Evolutionary conservation across 2,113 vertebrate species (phyloP).

Genomic region (Bufo bufo): DNA sequence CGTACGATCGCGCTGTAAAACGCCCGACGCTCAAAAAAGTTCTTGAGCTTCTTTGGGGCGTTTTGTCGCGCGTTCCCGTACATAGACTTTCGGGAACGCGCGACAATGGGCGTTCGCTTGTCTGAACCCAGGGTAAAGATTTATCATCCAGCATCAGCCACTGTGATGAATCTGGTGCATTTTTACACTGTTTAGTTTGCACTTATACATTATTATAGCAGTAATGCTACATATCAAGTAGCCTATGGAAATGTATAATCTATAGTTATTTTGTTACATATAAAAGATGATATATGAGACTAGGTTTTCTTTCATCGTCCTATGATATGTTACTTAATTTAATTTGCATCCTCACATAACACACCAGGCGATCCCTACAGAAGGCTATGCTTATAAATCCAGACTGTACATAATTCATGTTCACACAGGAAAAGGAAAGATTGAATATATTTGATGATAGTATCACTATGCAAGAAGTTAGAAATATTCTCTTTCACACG

Average conservation of each 20-base stretch:
- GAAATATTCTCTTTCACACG: background rate
- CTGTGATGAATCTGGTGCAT: too few relatives aligned
- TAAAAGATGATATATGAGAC: background rate
- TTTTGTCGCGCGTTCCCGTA: too few relatives aligned
- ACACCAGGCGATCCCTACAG: background rate
- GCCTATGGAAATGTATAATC: background rate
- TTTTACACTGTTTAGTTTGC: background rate
- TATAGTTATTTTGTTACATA: background rate
- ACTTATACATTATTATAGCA: background rate
- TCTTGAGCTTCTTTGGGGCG: too few relatives aligned
- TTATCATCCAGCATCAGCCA: too few relatives aligned
- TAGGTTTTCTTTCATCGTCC: too few relatives aligned
- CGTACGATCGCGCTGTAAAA: too few relatives aligned
- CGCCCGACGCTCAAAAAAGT: too few relatives aligned
- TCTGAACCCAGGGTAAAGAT: too few relatives aligned
- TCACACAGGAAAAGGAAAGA: slow-evolving; percentile 21
- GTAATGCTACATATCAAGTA: too few relatives aligned
- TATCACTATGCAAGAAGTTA: background rate
- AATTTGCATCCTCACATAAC: background rate
- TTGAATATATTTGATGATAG: background rate
- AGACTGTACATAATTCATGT: slow-evolving; percentile 27
- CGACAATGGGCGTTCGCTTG: too few relatives aligned
- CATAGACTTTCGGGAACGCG: too few relatives aligned
- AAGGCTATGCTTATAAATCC: background rate
- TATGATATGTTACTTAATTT: background rate